Base-by-base conservation (phyloP, 23 tunicate genomes). In the Clavelina lepadiformis region DNA sequence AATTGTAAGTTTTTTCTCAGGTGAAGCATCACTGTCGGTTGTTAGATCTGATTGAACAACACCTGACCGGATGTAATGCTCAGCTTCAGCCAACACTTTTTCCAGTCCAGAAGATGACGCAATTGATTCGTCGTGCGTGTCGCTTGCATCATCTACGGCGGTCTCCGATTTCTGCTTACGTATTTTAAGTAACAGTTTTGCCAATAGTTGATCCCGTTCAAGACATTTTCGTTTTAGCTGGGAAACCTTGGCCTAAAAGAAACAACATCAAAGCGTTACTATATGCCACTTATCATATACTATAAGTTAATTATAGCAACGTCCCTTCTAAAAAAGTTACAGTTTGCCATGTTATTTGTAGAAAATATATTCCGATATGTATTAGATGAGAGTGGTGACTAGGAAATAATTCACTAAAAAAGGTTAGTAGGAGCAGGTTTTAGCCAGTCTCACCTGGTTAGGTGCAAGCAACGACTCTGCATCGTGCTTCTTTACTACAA, bases 221-320 rank as follows among this genome's bases (percentile, higher is more conserved):
- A 73, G 25, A 44, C 89, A 82, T 56, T 82, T 82, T 28, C 80
- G 70, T 45, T 82, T 82, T 51, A 82, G 68, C 51, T 82, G 38
- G 2, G 89, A 82, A 2, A 82, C 89, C 73, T 82, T 82, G 38
- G 50, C 70, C 80, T 82, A 21, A 13, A 61, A 37, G 30, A 18
- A 35, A 52, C 3, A 15, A n/a, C n/a, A n/a, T n/a, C n/a, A n/a
- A n/a, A n/a, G n/a, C n/a, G n/a, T n/a, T n/a, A n/a, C n/a, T n/a
- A n/a, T n/a, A n/a, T n/a, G n/a, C n/a, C n/a, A n/a, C n/a, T n/a
- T n/a, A n/a, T n/a, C n/a, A n/a, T n/a, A n/a, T n/a, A n/a, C n/a
- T n/a, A n/a, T n/a, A n/a, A n/a, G n/a, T n/a, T n/a, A n/a, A n/a
- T n/a, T n/a, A n/a, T n/a, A n/a, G n/a, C n/a, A n/a, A n/a, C n/a